These are phyloP conservation scores for Aricia artaxerxes DNA, from an alignment of 2,888 invertebrate species.

Conservation along the genomic window DNA sequence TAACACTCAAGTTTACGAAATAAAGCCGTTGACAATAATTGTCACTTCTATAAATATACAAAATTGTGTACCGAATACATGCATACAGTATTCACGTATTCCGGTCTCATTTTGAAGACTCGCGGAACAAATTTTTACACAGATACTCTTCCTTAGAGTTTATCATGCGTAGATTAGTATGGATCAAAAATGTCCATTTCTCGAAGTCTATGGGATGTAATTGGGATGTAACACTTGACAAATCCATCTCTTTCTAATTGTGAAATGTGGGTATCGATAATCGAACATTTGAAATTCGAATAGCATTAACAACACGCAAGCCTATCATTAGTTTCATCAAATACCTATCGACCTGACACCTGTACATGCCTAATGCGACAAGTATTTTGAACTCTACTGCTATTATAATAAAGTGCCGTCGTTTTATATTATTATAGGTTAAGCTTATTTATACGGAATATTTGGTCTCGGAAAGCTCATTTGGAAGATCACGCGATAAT, in stretches of 20 bases:
- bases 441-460: slow-evolving; percentile 1
- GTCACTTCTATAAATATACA: too few relatives aligned
- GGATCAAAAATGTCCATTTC: too few relatives aligned
- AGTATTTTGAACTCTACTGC: neutral
- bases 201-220: neutral
- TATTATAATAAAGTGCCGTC: neutral
- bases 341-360: slow-evolving; percentile 16
- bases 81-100: too few relatives aligned
- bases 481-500: slow-evolving; percentile 64
- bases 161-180: too few relatives aligned
- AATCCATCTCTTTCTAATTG: neutral
- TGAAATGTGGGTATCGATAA: slow-evolving; percentile 17
- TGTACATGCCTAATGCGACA: neutral
- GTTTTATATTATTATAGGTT: neutral
- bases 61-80: too few relatives aligned
- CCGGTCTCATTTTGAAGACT: too few relatives aligned
- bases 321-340: neutral
- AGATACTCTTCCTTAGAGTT: too few relatives aligned
- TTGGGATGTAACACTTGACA: neutral
- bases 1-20: too few relatives aligned
- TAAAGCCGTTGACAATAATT: too few relatives aligned
- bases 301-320: slow-evolving; percentile 7
- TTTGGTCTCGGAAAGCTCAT: slow-evolving; percentile 55
- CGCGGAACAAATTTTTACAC: too few relatives aligned
- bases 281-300: slow-evolving; percentile 13